Conservation (phyloP, 2,888 invertebrate species). For the Hoplodrina ambigua region DNA sequence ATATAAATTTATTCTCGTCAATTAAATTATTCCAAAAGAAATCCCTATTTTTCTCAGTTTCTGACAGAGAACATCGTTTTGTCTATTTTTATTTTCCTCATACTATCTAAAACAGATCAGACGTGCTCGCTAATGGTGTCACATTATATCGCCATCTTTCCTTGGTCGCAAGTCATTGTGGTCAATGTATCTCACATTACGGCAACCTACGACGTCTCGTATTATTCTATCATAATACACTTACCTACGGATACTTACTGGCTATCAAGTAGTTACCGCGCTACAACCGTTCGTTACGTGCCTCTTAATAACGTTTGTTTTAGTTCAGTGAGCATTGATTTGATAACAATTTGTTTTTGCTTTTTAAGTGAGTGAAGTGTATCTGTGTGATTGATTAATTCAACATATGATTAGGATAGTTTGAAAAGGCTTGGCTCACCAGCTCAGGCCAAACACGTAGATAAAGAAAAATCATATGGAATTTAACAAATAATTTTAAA, state of each 20-base stretch:
- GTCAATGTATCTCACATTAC: constrained; percentile 69
- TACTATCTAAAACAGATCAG: constrained; percentile 19
- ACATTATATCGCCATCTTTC: constrained; percentile 51
- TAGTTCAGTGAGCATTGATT: constrained; percentile 26
- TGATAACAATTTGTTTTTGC: neutral
- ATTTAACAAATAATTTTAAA: neutral
- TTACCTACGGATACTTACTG: constrained; percentile 44
- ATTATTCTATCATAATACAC: constrained; percentile 60
- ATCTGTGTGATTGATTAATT: neutral
- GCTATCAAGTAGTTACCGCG: constrained; percentile 40
- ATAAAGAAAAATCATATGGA: neutral
- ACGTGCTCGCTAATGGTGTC: constrained; percentile 26
- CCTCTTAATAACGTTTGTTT: constrained; percentile 18
- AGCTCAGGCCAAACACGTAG: neutral
- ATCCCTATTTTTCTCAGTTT: too few species aligned
- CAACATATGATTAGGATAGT: too few species aligned
- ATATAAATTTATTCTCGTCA: too few species aligned
- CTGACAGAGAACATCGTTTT: too few species aligned
- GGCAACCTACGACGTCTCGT: constrained; percentile 60
- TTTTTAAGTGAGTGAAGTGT: constrained; percentile 6
- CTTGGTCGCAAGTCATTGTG: constrained; percentile 62
- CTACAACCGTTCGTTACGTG: constrained; percentile 28
- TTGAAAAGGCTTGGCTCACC: neutral
- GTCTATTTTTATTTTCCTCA: neutral
- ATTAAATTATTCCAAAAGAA: too few species aligned